Base-by-base conservation (phyloP, 2,888 invertebrate species). In the Ophion obscuratus region DNA sequence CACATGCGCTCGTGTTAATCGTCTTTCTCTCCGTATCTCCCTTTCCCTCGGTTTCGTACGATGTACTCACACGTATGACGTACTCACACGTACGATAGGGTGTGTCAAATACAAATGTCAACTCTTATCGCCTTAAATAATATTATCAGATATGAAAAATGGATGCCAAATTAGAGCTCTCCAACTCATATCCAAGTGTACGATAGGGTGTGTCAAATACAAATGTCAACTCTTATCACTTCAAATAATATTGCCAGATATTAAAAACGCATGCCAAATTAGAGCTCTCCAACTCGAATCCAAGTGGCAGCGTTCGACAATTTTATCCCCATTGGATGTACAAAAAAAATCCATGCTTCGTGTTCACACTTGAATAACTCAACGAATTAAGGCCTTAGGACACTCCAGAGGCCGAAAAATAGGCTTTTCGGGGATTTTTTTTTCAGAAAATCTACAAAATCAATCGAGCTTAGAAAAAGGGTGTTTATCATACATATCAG, bases 1-100 rank as follows among this genome's bases (percentile, higher is more conserved):
- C 74, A 24, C 74, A 62, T 74, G 14, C 24, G 40, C 47, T 44
- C 64, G 75, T 75, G 64, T 64, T 47, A 64, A 75, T 47, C 44
- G 44, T 64, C 62, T 68, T 17, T 68, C 68, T 68, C 53, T 53
- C 53, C 17, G 31, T 64, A 3, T 67, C 7, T 27, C 24, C 27
- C 53, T 53, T 20, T 44, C 47, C 24, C 27, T 27, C 31, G 10
- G 2, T 3, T 27, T 31, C n/a, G 31, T 71, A 53, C 53, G 53
- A 53, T 53, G 2, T 17, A 53, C 17, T 53, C 53, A 14, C 53
- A 53, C 14, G 53, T 53, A 7, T 9, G 7, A 2, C n/a, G 2
- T 17, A 53, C 17, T 53, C 53, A 14, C 53, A 53, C 14, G 53
- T 53, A 7, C 40, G 7, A 2, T 40, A 17, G 53, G 53, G 53